Evolutionary conservation across 2,888 invertebrate species (phyloP).

Genomic region (Villa cingulata): DNA sequence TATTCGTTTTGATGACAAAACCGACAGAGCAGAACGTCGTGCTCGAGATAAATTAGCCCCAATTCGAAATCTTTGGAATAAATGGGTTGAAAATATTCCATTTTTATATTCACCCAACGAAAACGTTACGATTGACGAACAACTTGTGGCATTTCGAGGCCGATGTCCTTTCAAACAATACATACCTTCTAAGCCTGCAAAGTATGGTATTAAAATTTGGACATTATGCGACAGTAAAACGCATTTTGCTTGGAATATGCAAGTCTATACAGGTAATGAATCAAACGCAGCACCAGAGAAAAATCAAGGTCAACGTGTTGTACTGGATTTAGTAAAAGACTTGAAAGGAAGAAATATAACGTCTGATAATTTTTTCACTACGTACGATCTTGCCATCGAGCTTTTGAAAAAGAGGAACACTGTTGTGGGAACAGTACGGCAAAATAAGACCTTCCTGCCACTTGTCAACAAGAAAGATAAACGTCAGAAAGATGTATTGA

Average conservation of each 20-base stretch:
- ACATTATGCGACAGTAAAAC: slow-evolving; percentile 3
- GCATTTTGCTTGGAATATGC: slow-evolving; percentile 4
- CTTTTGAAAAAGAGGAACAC: no score
- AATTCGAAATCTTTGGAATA: background rate
- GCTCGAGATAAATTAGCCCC: no score
- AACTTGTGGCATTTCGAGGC: slow-evolving; percentile 4
- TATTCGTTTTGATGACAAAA: background rate
- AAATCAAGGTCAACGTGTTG: no score
- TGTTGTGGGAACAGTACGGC: no score
- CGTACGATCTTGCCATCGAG: no score
- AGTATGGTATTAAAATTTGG: slow-evolving; percentile 9
- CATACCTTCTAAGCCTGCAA: slow-evolving; percentile 7
- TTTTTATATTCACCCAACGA: slow-evolving; percentile 1
- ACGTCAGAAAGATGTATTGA: no score
- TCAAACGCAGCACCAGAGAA: background rate
- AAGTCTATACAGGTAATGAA: slow-evolving; percentile 1
- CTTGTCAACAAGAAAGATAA: no score
- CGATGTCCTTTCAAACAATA: slow-evolving; percentile 7
- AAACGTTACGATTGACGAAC: slow-evolving; percentile 5
- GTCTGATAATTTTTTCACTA: no score
- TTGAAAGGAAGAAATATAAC: no score
- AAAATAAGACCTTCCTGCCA: no score
- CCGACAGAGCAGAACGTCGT: background rate
- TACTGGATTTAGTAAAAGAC: no score
- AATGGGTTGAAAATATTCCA: background rate